Evolutionary conservation across 2,113 vertebrate genomes (phyloP).

Genomic region (Otus sunia): DNA sequence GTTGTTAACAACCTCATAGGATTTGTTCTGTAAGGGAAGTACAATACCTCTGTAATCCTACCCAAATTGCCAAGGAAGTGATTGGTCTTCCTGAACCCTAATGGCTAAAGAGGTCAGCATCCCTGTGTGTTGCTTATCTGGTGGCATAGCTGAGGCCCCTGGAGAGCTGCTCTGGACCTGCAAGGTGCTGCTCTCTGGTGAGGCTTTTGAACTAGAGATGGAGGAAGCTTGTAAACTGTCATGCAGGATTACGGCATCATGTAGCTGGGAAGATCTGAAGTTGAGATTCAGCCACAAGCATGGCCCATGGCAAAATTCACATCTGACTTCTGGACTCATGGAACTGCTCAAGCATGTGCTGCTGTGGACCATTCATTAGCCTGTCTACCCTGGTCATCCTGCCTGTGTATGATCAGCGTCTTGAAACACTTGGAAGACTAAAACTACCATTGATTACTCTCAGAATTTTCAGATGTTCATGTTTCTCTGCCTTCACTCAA

Average conservation of each 20-base stretch:
- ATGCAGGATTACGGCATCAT: background rate
- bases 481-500: background rate
- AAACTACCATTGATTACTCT: background rate
- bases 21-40: background rate
- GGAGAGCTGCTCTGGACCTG: background rate
- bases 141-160: background rate
- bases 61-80: background rate
- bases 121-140: background rate
- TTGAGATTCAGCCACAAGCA: fast-evolving
- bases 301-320: background rate
- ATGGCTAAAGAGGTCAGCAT: background rate
- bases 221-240: background rate
- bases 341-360: background rate
- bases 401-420: background rate
- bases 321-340: background rate
- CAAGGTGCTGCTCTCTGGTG: background rate
- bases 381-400: background rate
- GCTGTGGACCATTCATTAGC: background rate
- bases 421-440: background rate
- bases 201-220: background rate
- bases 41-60: fast-evolving
- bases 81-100: background rate
- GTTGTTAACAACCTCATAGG: background rate
- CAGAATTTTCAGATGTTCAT: background rate
- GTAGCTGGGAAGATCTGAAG: background rate